A percentile compares a stretch with the other conserved stretches of the same genome.
phyloP scores from a whole-genome alignment of 2,888 invertebrate species.

The Buathra laborator region DNA sequence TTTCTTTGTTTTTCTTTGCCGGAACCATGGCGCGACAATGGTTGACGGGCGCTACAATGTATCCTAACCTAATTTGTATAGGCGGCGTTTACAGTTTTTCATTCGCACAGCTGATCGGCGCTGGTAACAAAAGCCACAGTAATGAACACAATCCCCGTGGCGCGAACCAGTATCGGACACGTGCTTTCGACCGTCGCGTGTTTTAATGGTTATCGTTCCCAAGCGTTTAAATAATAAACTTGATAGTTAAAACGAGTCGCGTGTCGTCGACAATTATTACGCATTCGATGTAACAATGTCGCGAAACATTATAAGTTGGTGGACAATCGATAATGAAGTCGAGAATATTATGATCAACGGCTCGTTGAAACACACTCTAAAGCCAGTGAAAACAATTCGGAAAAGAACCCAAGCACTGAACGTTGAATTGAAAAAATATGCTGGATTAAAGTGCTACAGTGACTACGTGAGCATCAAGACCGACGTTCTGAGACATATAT shows the following conservation, averaged over 20 bases:
- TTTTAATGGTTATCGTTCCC: no score
- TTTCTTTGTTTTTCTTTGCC: conserved; percentile 66
- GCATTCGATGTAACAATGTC: background rate
- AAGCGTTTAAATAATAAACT: no score
- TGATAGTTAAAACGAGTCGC: no score
- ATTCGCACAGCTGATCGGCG: background rate
- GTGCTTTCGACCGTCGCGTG: no score
- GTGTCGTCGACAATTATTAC: no score
- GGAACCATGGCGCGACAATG: conserved; percentile 11
- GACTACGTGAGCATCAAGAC: conserved; percentile 71
- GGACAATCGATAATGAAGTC: conserved; percentile 58
- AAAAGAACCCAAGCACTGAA: conserved; percentile 71
- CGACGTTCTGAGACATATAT: conserved; percentile 58
- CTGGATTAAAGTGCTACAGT: conserved; percentile 59
- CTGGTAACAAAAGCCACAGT: no score
- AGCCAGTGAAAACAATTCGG: conserved; percentile 54
- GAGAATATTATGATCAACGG: conserved; percentile 54
- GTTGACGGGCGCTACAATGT: background rate
- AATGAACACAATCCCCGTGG: no score
- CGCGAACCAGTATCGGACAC: no score
- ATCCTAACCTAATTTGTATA: background rate
- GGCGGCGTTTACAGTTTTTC: background rate
- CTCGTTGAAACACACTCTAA: conserved; percentile 67
- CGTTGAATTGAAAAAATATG: conserved; percentile 54
- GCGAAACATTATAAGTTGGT: conserved; percentile 63